Evolutionary conservation across 2,797 vertebrate genomes (phyloP).

Genomic region (Hoplostethus atlanticus): DNA sequence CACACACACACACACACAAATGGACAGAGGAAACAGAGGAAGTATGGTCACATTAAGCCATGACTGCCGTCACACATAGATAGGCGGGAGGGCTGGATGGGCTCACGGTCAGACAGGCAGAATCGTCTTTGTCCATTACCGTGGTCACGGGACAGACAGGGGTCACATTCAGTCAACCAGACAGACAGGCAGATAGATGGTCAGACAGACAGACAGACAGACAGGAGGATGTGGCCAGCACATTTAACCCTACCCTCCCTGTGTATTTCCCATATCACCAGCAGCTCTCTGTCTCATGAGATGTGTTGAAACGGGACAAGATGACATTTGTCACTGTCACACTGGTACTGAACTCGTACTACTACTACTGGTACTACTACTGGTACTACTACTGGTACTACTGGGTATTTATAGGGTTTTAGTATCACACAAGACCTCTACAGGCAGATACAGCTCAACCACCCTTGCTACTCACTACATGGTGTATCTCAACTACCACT

Average conservation of each 20-base stretch:
- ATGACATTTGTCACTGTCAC: conserved; percentile 33
- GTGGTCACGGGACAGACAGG: conserved; percentile 25
- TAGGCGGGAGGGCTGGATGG: conserved; percentile 16
- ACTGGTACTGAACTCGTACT: conserved; percentile 1
- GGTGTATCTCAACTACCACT: background rate
- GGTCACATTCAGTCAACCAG: background rate
- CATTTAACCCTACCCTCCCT: conserved; percentile 11
- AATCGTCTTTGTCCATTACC: background rate
- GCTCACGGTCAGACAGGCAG: background rate
- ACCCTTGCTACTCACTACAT: conserved; percentile 18
- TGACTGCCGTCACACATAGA: conserved; percentile 17
- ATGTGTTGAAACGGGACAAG: conserved; percentile 40
- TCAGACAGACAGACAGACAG: conserved; percentile 11
- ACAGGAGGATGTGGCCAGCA: background rate
- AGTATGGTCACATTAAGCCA: conserved; percentile 37
- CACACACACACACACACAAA: conserved; percentile 24
- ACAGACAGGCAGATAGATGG: conserved; percentile 1
- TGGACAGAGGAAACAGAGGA: conserved; percentile 45
- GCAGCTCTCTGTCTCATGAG: conserved; percentile 48
- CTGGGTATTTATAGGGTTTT: too few relatives aligned
- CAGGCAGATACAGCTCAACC: too few relatives aligned
- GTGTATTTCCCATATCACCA: conserved; percentile 7
- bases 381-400: background rate
- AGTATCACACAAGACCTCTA: too few relatives aligned
- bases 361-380: background rate